A percentile compares a stretch with the other conserved stretches of the same genome.
Conservation (phyloP, 35 echinoderm and acorn worm genomes). For the Antedon bifida region DNA sequence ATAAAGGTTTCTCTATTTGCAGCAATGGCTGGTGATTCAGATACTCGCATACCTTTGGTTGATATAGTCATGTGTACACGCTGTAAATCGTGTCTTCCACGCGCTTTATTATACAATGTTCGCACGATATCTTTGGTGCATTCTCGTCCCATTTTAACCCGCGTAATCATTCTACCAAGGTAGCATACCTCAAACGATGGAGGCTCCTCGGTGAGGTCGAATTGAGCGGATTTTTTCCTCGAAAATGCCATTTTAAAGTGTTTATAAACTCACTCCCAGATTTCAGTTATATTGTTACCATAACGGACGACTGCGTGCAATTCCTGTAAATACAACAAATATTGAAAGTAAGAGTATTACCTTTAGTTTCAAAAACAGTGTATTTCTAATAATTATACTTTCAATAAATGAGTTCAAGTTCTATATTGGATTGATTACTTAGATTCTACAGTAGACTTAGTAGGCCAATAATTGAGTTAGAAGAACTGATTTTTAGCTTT, state of each 20-base stretch:
- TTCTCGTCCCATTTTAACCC: conserved; percentile 55
- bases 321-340: no score
- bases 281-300: no score
- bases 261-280: no score
- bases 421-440: no score
- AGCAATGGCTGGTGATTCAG: conserved; percentile 29
- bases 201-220: conserved; percentile 48
- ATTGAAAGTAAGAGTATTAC: no score
- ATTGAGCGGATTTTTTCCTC: background rate
- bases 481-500: no score
- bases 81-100: conserved; percentile 29
- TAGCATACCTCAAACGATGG: conserved; percentile 63
- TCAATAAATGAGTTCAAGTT: no score
- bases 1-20: conserved; percentile 51
- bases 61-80: conserved; percentile 52
- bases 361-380: no score
- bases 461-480: no score
- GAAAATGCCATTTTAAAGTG: background rate
- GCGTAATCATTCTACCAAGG: conserved; percentile 36
- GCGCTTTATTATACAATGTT: conserved; percentile 38
- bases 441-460: no score
- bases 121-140: conserved; percentile 32
- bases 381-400: no score
- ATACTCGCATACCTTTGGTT: conserved; percentile 44
- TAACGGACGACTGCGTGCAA: no score